Evolutionary conservation across 2,888 invertebrate genomes (phyloP).

Genomic region (Pollenia labialis): DNA sequence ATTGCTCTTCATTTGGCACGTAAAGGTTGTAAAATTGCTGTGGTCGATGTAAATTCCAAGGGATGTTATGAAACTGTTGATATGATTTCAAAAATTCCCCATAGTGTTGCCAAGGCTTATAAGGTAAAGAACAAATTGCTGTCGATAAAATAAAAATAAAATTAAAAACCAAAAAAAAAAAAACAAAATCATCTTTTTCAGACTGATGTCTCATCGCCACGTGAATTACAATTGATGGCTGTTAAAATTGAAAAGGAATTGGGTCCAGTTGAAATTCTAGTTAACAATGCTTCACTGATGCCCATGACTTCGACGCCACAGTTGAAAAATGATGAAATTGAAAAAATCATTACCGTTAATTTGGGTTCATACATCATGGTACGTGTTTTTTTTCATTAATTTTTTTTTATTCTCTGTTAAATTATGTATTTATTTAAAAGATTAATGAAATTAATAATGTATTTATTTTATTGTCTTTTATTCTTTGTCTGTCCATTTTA

Average conservation of each 20-base stretch:
- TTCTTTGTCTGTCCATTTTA: constrained; percentile 35
- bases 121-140: constrained; percentile 75
- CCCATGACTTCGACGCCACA: constrained; percentile 83
- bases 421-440: constrained; percentile 20
- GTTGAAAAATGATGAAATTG: constrained; percentile 83
- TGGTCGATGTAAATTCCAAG: constrained; percentile 83
- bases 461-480: constrained; percentile 31
- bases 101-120: constrained; percentile 82
- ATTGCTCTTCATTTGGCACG: constrained; percentile 83
- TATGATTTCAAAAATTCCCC: constrained; percentile 80
- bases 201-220: constrained; percentile 83
- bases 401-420: constrained; percentile 15
- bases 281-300: constrained; percentile 85
- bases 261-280: constrained; percentile 84
- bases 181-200: constrained; percentile 61
- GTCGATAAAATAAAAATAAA: constrained; percentile 40
- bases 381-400: constrained; percentile 69
- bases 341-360: constrained; percentile 84
- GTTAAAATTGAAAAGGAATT: constrained; percentile 82
- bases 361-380: constrained; percentile 84
- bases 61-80: constrained; percentile 82
- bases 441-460: constrained; percentile 56
- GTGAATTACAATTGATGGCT: constrained; percentile 81
- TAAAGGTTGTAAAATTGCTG: constrained; percentile 83
- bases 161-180: constrained; percentile 11